Evolutionary conservation across 2,797 vertebrate species (phyloP), one percentile per base, ranked within the genome.

Genomic region (Danio choprae): DNA sequence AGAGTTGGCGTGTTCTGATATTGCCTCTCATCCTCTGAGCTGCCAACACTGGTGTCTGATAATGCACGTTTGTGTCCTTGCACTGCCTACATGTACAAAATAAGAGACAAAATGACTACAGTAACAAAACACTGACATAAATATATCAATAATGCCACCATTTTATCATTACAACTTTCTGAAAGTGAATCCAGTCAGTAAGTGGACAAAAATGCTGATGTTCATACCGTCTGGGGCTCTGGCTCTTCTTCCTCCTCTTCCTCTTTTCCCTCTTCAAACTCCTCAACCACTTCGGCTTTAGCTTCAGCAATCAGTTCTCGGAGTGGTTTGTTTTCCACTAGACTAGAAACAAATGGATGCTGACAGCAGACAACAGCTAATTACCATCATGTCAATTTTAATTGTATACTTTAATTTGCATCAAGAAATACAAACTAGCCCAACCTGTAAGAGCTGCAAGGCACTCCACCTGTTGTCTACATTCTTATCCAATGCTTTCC

Each of bases 231-330:
- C 87, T 96, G 94, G 85, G 94, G 94, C 69, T 99, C 96, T 4
- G 95, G 80, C 87, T 98, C 97, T 11, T 99, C 98, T 29, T 99
- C 97, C 84, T 99, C 98, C 81, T 99, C 98, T 20, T 99, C 97
- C 67, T 99, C 97, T 92, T 99, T 99, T 85, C 95, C 95, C 58
- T 99, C 97, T 90, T 99, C 98, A 29, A 99, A 89, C 92, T 99
- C 98, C 90, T 99, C 98, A 69, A 94, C 94, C 83, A 99, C 98
- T 90, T 99, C 98, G 73, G 98, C 98, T 91, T 98, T 99, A 84
- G 97, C 97, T 87, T 99, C 98, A 13, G 97, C 98, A 84, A 99
- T 97, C 87, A 99, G 80, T 87, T 99, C 98, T 90, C 97, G 92
- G 79, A 99, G 89, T 41, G 98, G 97, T 90, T 91, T 97, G 92